These are phyloP conservation scores for Chelidonichthys spinosus DNA, from an alignment of 2,797 vertebrate species.

Conservation along the genomic window DNA sequence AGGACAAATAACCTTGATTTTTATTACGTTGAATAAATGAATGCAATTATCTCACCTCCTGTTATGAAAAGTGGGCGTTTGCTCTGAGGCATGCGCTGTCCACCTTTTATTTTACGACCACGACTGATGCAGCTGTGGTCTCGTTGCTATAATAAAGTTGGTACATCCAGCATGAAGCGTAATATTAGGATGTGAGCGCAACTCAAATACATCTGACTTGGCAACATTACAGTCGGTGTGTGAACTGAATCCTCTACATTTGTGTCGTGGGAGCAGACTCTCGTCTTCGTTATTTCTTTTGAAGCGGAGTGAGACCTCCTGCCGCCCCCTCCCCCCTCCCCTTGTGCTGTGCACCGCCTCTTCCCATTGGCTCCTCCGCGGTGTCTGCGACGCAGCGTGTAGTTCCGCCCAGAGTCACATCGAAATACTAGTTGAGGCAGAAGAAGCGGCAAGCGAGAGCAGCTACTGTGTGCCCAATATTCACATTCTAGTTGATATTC, in stretches of 20 bases:
- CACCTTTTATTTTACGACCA: too few relatives aligned
- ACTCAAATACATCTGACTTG: not conserved
- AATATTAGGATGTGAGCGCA: not conserved
- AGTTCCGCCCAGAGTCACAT: constrained; percentile 81
- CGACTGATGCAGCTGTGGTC: not conserved
- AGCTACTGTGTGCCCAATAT: constrained; percentile 13
- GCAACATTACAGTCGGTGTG: not conserved
- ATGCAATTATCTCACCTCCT: constrained; percentile 3
- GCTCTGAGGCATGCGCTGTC: not conserved
- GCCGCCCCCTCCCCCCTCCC: not conserved
- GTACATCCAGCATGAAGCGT: not conserved
- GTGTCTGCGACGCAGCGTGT: constrained; percentile 75
- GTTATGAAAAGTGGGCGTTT: constrained; percentile 12
- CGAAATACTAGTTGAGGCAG: constrained; percentile 69
- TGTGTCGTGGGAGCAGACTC: not conserved
- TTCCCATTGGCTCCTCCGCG: constrained; percentile 71
- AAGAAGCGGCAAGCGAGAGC: constrained; percentile 59
- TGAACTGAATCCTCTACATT: not conserved
- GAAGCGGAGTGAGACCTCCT: constrained; percentile 59
- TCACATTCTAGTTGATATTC: constrained; percentile 1
- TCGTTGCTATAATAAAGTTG: not conserved
- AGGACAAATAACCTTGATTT: not conserved
- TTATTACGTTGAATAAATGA: not conserved
- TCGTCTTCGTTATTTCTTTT: constrained; percentile 8
- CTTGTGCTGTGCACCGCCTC: constrained; percentile 32